These are phyloP conservation scores for Trachurus trachurus DNA, from an alignment of 2,797 vertebrate species.

Conservation along the genomic window DNA sequence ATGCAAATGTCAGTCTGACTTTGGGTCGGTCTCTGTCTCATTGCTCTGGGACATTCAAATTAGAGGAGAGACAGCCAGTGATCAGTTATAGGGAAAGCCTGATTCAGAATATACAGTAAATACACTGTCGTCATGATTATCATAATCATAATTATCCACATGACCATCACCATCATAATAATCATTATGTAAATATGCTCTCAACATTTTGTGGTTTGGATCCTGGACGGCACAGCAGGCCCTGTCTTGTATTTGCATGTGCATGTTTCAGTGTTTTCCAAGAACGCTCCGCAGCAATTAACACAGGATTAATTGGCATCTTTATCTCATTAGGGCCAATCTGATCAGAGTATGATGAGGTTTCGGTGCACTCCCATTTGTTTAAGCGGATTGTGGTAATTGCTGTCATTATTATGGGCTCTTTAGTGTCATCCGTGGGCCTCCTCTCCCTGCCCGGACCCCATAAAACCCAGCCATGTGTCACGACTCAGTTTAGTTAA, in stretches of 20 bases:
- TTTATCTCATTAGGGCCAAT: constrained; percentile 99
- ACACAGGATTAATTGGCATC: constrained; percentile 99
- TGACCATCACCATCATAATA: constrained; percentile 62
- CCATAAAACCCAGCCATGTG: constrained; percentile 97
- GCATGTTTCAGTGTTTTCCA: constrained; percentile 97
- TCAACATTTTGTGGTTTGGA: constrained; percentile 63
- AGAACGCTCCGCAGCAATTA: constrained; percentile 97
- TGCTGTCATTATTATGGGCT: constrained; percentile 98
- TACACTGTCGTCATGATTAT: constrained; percentile 43
- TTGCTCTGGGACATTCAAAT: constrained; percentile 21
- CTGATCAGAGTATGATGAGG: constrained; percentile 99
- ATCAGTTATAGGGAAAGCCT: constrained; percentile 59
- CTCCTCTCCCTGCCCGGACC: constrained; percentile 80
- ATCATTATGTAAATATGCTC: constrained; percentile 76
- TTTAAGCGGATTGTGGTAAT: constrained; percentile 99
- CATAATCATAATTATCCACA: constrained; percentile 56
- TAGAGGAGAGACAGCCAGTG: constrained; percentile 25
- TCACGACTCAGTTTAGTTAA: constrained; percentile 93
- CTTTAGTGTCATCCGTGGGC: constrained; percentile 96
- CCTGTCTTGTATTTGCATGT: constrained; percentile 94
- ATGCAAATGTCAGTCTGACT: constrained; percentile 75
- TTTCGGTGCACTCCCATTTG: constrained; percentile 97
- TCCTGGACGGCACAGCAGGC: constrained; percentile 85
- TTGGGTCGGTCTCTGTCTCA: constrained; percentile 53
- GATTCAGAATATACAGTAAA: constrained; percentile 60